phyloP scores from a whole-genome alignment of 2,797 vertebrate genomes.

The Eutrigla gurnardus region DNA sequence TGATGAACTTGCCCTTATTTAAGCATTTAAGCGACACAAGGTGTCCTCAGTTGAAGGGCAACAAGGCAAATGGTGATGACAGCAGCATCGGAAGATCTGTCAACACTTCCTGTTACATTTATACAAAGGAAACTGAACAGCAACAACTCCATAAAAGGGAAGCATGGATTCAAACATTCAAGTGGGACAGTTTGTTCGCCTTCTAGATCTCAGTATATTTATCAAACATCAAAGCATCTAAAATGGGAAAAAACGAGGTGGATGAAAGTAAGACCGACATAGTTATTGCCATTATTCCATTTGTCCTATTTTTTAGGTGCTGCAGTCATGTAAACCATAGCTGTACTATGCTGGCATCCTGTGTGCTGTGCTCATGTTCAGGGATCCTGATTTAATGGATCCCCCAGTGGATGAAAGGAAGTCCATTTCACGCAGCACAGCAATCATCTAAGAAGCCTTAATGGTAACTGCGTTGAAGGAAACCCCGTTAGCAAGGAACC shows the following conservation, averaged over 20 bases:
- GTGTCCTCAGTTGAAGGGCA: slow-evolving; percentile 27
- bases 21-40: slow-evolving; percentile 5
- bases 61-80: slow-evolving; percentile 20
- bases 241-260: not conserved
- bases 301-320: slow-evolving; percentile 2
- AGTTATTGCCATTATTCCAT: not conserved
- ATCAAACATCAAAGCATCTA: not conserved
- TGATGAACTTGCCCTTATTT: not conserved
- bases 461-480: slow-evolving; percentile 36
- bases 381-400: slow-evolving; percentile 35
- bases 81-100: slow-evolving; percentile 21
- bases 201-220: not conserved
- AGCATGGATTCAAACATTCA: slow-evolving; percentile 15
- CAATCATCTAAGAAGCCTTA: slow-evolving; percentile 43
- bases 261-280: not conserved
- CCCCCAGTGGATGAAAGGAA: slow-evolving; percentile 2
- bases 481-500: slow-evolving; percentile 22
- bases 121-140: slow-evolving; percentile 35
- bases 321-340: slow-evolving; percentile 10
- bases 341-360: not conserved
- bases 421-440: not conserved
- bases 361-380: slow-evolving; percentile 19
- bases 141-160: slow-evolving; percentile 43
- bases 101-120: slow-evolving; percentile 32
- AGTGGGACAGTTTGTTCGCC: not conserved